Conservation (phyloP, 2,113 vertebrate species). For the Nettapus auritus region DNA sequence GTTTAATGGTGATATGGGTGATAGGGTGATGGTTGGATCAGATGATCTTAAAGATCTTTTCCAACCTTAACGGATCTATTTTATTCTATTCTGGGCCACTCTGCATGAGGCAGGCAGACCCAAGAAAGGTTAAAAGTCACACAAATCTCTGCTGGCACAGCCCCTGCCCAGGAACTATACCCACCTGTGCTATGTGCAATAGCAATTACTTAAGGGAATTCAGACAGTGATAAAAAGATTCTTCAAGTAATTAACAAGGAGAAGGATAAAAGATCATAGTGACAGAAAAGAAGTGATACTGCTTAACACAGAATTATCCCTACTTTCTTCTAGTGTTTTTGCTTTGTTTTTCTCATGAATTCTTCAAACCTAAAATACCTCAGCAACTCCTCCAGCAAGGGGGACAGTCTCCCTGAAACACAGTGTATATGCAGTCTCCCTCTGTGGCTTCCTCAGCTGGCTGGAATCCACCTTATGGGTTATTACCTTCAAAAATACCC, state of each 20-base stretch:
- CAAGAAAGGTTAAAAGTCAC: not conserved
- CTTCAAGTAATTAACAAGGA: not conserved
- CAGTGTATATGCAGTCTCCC: not conserved
- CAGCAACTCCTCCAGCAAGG: not conserved
- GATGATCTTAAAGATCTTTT: no score
- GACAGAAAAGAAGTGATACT: not conserved
- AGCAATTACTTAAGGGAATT: not conserved
- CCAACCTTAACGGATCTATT: no score
- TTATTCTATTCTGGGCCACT: not conserved
- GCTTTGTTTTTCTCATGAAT: fast-evolving
- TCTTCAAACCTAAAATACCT: not conserved
- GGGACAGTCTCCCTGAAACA: not conserved
- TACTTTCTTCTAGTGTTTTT: not conserved
- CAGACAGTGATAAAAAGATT: not conserved
- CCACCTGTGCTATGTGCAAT: no score
- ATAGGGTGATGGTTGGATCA: no score
- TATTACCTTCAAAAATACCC: not conserved
- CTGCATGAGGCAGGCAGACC: not conserved
- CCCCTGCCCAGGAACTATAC: fast-evolving
- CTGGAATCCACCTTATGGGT: not conserved
- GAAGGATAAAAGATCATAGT: not conserved
- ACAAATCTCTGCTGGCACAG: not conserved
- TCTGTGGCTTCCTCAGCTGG: not conserved
- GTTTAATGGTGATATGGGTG: no score
- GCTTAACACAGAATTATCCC: not conserved